phyloP scores from a whole-genome alignment of 2,797 vertebrate genomes.

The Onychomys leucogaster region DNA sequence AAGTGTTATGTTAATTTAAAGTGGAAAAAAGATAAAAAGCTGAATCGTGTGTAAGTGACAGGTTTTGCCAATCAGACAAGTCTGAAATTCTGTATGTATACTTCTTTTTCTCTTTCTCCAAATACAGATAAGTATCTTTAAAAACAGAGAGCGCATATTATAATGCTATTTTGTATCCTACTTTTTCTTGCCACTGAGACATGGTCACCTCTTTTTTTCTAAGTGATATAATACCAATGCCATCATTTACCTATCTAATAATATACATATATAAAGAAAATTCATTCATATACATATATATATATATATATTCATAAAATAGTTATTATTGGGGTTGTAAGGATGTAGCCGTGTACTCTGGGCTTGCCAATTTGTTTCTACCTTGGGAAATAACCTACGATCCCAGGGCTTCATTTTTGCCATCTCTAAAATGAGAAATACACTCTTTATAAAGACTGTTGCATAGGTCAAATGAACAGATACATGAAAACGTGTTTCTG shows the following conservation, averaged over 20 bases:
- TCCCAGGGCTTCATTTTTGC: background rate
- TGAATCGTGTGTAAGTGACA: conserved; percentile 8
- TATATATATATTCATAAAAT: background rate
- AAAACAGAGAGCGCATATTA: background rate
- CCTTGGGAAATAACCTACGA: background rate
- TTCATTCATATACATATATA: background rate
- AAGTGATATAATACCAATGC: background rate
- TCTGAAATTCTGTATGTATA: background rate
- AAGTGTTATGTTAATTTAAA: background rate
- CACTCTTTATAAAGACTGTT: background rate
- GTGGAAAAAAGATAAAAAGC: background rate
- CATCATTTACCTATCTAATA: background rate
- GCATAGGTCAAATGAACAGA: background rate
- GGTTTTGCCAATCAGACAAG: background rate
- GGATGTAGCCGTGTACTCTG: background rate
- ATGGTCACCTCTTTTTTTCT: background rate
- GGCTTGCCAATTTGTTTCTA: background rate
- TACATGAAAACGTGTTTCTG: background rate
- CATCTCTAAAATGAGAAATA: conserved; percentile 24
- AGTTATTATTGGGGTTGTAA: background rate
- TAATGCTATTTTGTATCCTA: background rate
- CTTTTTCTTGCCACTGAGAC: background rate
- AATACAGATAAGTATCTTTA: conserved; percentile 7
- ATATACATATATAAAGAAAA: background rate
- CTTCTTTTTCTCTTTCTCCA: conserved; percentile 27